Conservation (phyloP, 2,113 vertebrate species). For the Lepus timidus region DNA sequence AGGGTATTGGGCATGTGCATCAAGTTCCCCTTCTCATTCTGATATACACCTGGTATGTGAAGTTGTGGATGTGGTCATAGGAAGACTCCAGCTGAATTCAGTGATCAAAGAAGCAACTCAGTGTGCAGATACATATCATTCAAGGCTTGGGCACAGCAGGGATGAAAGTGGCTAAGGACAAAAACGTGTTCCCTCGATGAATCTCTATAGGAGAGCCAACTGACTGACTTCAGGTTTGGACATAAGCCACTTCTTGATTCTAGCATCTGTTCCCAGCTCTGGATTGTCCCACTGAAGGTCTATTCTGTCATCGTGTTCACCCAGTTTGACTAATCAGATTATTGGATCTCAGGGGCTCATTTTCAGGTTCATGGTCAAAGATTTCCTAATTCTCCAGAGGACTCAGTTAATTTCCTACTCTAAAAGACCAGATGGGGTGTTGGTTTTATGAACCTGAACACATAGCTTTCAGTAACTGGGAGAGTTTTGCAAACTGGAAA, state of each 20-base stretch:
- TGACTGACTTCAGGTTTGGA: constrained; percentile 69
- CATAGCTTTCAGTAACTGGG: constrained; percentile 69
- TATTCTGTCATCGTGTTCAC: constrained; percentile 64
- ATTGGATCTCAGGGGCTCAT: constrained; percentile 76
- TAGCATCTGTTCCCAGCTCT: constrained; percentile 74
- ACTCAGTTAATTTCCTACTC: constrained; percentile 77
- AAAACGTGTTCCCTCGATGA: constrained; percentile 49
- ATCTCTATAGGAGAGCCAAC: constrained; percentile 61
- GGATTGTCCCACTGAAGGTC: constrained; percentile 65
- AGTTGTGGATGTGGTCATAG: not conserved
- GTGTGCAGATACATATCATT: not conserved
- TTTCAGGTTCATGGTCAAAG: constrained; percentile 83
- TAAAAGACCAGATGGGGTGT: constrained; percentile 80
- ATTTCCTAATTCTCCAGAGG: constrained; percentile 78
- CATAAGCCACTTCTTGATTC: constrained; percentile 70
- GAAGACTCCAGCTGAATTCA: constrained; percentile 23
- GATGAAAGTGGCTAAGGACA: constrained; percentile 65
- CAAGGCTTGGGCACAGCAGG: not conserved
- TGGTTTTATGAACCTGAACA: constrained; percentile 79
- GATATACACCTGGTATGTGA: not conserved
- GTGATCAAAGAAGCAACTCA: not conserved
- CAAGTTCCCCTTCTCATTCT: not conserved
- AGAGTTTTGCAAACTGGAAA: constrained; percentile 71
- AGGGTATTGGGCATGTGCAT: not conserved
- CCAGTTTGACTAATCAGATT: constrained; percentile 82